Conservation (phyloP, 2,888 invertebrate species). For the Drosophila putrida region DNA sequence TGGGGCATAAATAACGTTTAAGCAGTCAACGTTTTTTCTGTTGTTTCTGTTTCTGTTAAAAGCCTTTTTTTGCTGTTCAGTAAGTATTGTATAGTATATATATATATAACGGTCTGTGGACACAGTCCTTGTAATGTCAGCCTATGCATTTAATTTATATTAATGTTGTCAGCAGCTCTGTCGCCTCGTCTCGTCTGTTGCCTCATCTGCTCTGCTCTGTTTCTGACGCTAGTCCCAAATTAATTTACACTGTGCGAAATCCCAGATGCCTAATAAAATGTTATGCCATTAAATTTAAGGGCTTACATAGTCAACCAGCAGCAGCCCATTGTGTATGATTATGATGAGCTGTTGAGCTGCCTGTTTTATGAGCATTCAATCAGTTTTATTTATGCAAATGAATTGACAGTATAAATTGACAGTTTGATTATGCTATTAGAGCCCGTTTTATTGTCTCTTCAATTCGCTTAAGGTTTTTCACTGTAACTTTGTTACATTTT, state of each 20-base stretch:
- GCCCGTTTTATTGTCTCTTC: conserved; percentile 14
- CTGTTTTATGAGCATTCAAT: conserved; percentile 59
- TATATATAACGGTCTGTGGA: conserved; percentile 15
- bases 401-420: conserved; percentile 67
- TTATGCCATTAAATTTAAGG: conserved; percentile 49
- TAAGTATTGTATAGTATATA: not conserved
- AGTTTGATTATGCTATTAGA: conserved; percentile 50
- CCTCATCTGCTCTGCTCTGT: conserved; percentile 13
- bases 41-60: conserved; percentile 57
- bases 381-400: conserved; percentile 67
- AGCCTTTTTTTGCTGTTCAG: conserved; percentile 57
- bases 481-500: not conserved
- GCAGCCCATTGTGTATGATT: conserved; percentile 31
- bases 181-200: not conserved
- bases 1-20: conserved; percentile 76
- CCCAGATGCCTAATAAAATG: conserved; percentile 67
- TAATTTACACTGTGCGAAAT: conserved; percentile 70
- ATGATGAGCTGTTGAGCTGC: conserved; percentile 44
- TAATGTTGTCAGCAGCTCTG: conserved; percentile 62
- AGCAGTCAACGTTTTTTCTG: conserved; percentile 44
- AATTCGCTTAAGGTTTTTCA: not conserved
- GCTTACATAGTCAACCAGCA: conserved; percentile 19
- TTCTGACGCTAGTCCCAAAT: conserved; percentile 45
- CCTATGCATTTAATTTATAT: conserved; percentile 76
- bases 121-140: conserved; percentile 50